Evolutionary conservation across 2,113 vertebrate species (phyloP), one percentile per base, ranked within the genome.

Genomic region (Leiothrix lutea): DNA sequence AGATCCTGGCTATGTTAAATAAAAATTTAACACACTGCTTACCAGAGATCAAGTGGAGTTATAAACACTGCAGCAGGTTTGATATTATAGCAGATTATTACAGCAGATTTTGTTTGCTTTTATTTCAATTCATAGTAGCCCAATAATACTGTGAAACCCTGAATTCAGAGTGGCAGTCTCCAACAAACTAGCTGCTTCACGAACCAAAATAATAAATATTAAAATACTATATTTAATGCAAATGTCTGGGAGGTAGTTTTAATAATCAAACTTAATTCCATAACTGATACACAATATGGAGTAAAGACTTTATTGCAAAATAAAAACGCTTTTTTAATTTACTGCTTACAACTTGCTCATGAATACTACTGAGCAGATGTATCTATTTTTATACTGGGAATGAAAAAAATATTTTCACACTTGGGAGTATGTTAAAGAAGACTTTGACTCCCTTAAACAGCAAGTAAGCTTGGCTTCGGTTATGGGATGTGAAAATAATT

Each of bases 11-110:
- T 80, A 62, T 2, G 10, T 48, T 64, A 66, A 70, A 75, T 21
- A 92, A 84, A 89, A 96, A 77, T 42, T 79, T 87, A 90, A 90
- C 77, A 69, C 64, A 23, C 5, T 60, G 31, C n/a, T 92, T 90
- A 77, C 64, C 75, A 87, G 45, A 80, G 29, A 78, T 42, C 33
- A 78, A 44, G 18, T 61, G 54, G 45, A 82, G 35, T 50, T 83
- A 53, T 9, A 81, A 92, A 86, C 50, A 50, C 14, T 57, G 23
- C 26, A 83, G 65, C 26, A 75, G 29, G 25, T 77, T 78, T 67
- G 51, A 8, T 35, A 47, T 14, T 22, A 47, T 18, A n/a, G 57
- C 29, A 77, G 21, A 33, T 77, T 60, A 36, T 6, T 44, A 11
- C 11, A 23, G 4, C 4, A 6, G n/a, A 66, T 38, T 62, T 77